These are phyloP conservation scores for Falco punctatus DNA, from an alignment of 2,113 vertebrate species.

Conservation along the genomic window DNA sequence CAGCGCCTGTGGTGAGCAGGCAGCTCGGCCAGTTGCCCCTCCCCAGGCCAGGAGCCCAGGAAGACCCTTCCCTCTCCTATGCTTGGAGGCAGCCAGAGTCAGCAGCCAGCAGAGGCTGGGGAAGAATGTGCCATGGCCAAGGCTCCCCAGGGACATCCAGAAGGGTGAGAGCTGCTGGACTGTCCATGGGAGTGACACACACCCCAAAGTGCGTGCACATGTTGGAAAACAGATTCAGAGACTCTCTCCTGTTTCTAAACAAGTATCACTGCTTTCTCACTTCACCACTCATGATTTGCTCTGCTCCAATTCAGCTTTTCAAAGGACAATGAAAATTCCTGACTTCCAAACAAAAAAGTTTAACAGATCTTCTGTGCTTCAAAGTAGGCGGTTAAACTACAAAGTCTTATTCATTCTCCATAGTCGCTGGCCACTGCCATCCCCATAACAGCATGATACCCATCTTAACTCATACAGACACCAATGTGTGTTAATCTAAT, in stretches of 20 bases:
- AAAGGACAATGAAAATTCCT: background rate
- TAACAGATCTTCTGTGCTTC: conserved; percentile 2
- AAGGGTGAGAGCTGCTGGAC: fast-evolving
- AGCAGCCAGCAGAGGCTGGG: background rate
- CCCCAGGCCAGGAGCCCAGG: background rate
- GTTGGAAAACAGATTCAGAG: background rate
- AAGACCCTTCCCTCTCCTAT: background rate
- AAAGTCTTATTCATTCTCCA: conserved; percentile 1
- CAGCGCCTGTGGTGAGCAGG: background rate
- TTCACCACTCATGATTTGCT: background rate
- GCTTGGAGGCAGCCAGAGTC: background rate
- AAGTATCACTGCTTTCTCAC: background rate
- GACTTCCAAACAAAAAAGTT: background rate
- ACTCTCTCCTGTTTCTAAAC: background rate
- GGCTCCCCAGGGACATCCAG: background rate
- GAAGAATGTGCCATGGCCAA: background rate
- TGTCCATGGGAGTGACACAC: background rate
- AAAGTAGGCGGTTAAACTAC: background rate
- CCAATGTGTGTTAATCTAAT: background rate
- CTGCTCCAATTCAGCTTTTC: background rate
- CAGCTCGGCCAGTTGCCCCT: background rate
- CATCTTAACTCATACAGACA: background rate
- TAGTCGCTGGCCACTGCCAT: background rate
- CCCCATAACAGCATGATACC: background rate
- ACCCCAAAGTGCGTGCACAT: too few species aligned